Evolutionary conservation across 2,113 vertebrate genomes (phyloP).

Genomic region (Hyaena hyaena): DNA sequence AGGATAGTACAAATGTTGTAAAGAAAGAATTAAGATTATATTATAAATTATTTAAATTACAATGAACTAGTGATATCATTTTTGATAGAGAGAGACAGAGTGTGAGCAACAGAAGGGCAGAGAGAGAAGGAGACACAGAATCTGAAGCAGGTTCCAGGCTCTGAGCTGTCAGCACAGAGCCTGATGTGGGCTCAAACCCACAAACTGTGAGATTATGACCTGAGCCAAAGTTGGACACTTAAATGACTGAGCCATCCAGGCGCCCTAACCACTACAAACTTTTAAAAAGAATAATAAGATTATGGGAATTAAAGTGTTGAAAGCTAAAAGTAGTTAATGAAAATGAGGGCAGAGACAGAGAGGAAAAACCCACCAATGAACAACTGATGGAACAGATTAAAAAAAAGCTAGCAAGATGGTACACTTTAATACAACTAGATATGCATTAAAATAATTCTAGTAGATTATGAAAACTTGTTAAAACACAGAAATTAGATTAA

Average conservation of each 20-base stretch:
- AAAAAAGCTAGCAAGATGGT: not conserved
- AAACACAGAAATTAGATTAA: not conserved
- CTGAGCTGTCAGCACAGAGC: no score
- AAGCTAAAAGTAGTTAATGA: not conserved
- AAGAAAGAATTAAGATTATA: not conserved
- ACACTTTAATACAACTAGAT: not conserved
- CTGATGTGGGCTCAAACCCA: no score
- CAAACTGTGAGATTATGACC: no score
- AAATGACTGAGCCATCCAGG: no score
- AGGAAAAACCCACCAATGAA: not conserved
- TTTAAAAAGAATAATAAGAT: not conserved
- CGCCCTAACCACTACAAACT: no score
- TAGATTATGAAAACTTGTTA: not conserved
- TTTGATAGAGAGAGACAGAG: no score
- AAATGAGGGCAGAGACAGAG: not conserved
- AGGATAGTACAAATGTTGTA: not conserved
- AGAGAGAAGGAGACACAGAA: no score
- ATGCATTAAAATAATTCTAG: not conserved
- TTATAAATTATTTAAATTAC: not conserved
- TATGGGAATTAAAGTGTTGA: not conserved
- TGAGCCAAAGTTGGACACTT: no score
- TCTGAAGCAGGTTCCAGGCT: no score
- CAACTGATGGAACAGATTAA: not conserved
- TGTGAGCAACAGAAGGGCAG: no score
- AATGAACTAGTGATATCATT: not conserved